These are phyloP conservation scores for Mythimna albipuncta DNA, from an alignment of 2,888 invertebrate genomes.

Conservation along the genomic window DNA sequence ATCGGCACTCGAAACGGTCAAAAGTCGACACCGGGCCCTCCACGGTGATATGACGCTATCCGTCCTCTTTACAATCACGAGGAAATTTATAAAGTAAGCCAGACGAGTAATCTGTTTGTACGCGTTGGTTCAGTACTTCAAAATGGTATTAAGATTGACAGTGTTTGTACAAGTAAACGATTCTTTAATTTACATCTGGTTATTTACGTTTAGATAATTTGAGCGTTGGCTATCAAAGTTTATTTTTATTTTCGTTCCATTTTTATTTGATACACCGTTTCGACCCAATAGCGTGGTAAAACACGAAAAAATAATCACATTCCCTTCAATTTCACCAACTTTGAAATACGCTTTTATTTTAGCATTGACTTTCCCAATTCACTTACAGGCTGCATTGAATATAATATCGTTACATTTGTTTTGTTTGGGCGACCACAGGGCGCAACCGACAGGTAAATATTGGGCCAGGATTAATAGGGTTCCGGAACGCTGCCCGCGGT, in stretches of 20 bases:
- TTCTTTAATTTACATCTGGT: conserved; percentile 54
- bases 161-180: conserved; percentile 51
- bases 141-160: conserved; percentile 48
- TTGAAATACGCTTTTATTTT: conserved; percentile 2
- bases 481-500: conserved; percentile 75
- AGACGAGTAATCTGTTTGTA: conserved; percentile 53
- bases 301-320: conserved; percentile 19
- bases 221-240: conserved; percentile 15
- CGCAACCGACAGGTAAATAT: conserved; percentile 77
- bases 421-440: conserved; percentile 55
- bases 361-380: conserved; percentile 23
- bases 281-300: background rate
- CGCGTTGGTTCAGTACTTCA: conserved; percentile 72
- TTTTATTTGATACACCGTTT: conserved; percentile 17
- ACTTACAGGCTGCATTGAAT: conserved; percentile 32
- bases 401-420: conserved; percentile 61
- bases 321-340: conserved; percentile 31
- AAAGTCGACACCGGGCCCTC: conserved; percentile 86
- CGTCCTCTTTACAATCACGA: conserved; percentile 79
- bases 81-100: conserved; percentile 80
- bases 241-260: conserved; percentile 3
- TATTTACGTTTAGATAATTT: conserved; percentile 38
- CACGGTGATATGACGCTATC: conserved; percentile 76
- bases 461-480: conserved; percentile 78
- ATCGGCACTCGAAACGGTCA: conserved; percentile 89